These are phyloP conservation scores for Mythimna impura DNA, from an alignment of 2,888 invertebrate genomes.

Conservation along the genomic window DNA sequence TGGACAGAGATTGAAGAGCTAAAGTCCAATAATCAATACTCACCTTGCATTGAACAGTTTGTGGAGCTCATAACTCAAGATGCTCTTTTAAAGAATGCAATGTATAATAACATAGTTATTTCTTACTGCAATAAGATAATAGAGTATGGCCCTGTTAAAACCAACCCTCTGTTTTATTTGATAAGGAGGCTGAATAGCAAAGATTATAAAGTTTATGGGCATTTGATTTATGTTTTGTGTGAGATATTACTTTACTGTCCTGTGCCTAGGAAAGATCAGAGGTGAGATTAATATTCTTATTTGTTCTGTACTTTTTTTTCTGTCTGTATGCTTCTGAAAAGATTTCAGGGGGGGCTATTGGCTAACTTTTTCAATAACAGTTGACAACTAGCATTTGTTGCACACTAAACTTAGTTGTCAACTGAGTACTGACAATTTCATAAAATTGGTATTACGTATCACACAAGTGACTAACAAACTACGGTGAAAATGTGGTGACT, in stretches of 20 bases:
- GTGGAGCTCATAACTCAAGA: conserved; percentile 79
- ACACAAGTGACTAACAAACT: too few species aligned
- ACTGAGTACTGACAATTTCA: too few species aligned
- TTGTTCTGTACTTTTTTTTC: background rate
- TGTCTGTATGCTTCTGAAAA: background rate
- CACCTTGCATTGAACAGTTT: conserved; percentile 83
- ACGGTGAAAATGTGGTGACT: too few species aligned
- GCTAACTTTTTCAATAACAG: too few species aligned
- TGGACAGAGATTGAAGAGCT: conserved; percentile 87
- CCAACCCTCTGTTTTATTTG: conserved; percentile 78
- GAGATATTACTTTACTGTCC: conserved; percentile 87
- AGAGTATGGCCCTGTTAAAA: conserved; percentile 80
- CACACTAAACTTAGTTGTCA: too few species aligned
- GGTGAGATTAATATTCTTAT: conserved; percentile 72
- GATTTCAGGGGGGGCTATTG: too few species aligned
- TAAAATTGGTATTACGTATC: too few species aligned
- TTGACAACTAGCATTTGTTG: too few species aligned
- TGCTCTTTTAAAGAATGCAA: conserved; percentile 69
- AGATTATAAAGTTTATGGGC: conserved; percentile 68
- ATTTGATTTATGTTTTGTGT: conserved; percentile 81
- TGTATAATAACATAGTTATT: conserved; percentile 77
- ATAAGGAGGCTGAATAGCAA: conserved; percentile 71
- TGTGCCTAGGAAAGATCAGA: conserved; percentile 89
- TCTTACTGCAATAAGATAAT: conserved; percentile 81
- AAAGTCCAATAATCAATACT: conserved; percentile 85